phyloP scores from a whole-genome alignment of 1,140 invertebrate genomes.

The Cotesia vestalis region DNA sequence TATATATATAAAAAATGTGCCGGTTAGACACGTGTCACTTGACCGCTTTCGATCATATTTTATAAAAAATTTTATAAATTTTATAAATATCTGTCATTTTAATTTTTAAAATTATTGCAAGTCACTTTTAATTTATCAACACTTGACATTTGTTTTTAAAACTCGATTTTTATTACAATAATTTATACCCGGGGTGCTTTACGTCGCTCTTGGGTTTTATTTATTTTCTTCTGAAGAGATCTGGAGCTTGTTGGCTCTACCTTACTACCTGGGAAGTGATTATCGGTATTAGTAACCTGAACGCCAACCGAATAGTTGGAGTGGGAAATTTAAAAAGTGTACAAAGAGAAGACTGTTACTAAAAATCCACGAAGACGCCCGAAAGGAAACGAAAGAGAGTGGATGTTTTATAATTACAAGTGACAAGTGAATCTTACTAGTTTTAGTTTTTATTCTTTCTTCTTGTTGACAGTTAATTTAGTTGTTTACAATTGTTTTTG shows the following conservation, averaged over 20 bases:
- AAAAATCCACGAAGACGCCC: background rate
- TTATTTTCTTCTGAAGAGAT: no score
- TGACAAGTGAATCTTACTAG: no score
- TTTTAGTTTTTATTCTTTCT: background rate
- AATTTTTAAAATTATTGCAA: constrained; percentile 29
- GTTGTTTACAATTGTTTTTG: no score
- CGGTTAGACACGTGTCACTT: constrained; percentile 45
- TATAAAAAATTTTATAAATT: constrained; percentile 23
- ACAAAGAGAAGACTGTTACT: background rate
- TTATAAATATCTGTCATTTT: constrained; percentile 55
- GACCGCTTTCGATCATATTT: constrained; percentile 50
- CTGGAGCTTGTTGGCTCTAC: no score
- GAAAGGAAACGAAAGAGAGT: constrained; percentile 17
- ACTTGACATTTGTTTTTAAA: background rate
- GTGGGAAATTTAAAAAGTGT: background rate
- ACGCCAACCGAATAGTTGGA: background rate
- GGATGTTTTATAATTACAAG: background rate
- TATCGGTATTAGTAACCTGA: background rate
- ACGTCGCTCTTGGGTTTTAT: no score
- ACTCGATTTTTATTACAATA: background rate
- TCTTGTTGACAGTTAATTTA: no score
- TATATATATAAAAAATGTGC: constrained; percentile 7
- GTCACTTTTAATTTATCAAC: background rate
- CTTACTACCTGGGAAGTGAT: no score
- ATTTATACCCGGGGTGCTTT: no score